Evolutionary conservation across 2,888 invertebrate genomes (phyloP).

Genomic region (Anoplius nigerrimus): DNA sequence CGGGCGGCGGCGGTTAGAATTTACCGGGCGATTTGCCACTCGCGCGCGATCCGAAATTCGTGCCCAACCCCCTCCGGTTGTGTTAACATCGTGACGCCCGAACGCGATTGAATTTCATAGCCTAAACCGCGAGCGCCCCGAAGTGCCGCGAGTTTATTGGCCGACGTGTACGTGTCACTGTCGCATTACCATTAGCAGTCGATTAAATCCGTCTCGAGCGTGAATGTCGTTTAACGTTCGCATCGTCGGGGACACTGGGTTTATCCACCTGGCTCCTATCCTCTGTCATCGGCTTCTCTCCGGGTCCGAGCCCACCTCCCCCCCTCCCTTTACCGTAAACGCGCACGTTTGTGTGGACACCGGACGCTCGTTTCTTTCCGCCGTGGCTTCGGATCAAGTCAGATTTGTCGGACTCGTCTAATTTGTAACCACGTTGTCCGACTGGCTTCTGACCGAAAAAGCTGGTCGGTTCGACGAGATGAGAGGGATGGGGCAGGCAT

Average conservation of each 20-base stretch:
- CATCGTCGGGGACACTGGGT: too few relatives aligned
- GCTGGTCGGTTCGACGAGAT: too few relatives aligned
- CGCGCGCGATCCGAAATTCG: conserved; percentile 5
- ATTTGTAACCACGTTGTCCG: too few relatives aligned
- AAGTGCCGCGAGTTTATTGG: conserved; percentile 40
- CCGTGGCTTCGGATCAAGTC: too few relatives aligned
- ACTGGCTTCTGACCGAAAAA: too few relatives aligned
- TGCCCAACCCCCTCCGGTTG: conserved; percentile 11
- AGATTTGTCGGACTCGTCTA: too few relatives aligned
- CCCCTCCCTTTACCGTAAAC: neutral
- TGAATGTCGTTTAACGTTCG: conserved; percentile 31
- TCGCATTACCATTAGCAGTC: conserved; percentile 47
- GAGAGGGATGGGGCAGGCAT: too few relatives aligned
- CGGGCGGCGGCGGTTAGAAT: too few relatives aligned
- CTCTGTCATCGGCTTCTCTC: too few relatives aligned
- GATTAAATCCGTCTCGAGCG: conserved; percentile 44
- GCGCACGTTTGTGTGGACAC: neutral
- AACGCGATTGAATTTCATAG: conserved; percentile 45
- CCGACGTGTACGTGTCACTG: conserved; percentile 39
- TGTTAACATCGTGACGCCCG: conserved; percentile 42
- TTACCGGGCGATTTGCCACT: neutral
- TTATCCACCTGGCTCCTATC: too few relatives aligned
- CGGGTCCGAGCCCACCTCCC: neutral
- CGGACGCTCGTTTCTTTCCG: too few relatives aligned
- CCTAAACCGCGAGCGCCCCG: conserved; percentile 17